Conservation (phyloP, 2,113 vertebrate genomes). For the Scartelaos histophorus region DNA sequence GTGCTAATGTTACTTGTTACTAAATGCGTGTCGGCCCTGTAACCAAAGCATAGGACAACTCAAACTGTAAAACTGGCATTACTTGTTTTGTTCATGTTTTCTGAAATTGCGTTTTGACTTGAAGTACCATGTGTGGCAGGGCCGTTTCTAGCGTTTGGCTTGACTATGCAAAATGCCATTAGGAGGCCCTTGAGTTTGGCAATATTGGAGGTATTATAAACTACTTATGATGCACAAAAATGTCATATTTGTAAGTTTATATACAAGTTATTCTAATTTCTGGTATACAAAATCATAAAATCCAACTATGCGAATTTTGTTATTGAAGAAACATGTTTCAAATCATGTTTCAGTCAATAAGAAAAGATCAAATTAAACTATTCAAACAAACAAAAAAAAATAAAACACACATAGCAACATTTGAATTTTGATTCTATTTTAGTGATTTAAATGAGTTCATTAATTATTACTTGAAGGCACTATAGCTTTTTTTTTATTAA, state of each 20-base stretch:
- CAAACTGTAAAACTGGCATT: conserved; percentile 33
- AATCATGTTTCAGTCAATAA: background rate
- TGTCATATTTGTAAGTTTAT: too few relatives aligned
- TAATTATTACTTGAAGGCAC: background rate
- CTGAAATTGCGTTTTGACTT: conserved; percentile 14
- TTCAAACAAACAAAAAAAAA: background rate
- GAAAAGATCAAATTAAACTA: background rate
- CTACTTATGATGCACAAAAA: background rate
- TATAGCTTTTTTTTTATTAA: too few relatives aligned
- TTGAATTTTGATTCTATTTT: background rate
- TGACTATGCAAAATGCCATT: background rate
- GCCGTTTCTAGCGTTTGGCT: background rate
- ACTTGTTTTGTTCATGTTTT: background rate
- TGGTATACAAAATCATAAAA: background rate
- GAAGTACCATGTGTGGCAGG: conserved; percentile 20
- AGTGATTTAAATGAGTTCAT: background rate
- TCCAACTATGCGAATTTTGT: background rate
- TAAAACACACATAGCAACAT: background rate
- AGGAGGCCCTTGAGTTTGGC: background rate
- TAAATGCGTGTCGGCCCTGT: conserved; percentile 32
- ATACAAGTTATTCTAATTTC: background rate
- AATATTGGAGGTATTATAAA: too few relatives aligned
- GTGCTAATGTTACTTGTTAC: conserved; percentile 35
- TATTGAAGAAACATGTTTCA: background rate
- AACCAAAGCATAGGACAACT: conserved; percentile 66